phyloP scores from a whole-genome alignment of 2,113 vertebrate species.

The Opisthocomus hoazin region DNA sequence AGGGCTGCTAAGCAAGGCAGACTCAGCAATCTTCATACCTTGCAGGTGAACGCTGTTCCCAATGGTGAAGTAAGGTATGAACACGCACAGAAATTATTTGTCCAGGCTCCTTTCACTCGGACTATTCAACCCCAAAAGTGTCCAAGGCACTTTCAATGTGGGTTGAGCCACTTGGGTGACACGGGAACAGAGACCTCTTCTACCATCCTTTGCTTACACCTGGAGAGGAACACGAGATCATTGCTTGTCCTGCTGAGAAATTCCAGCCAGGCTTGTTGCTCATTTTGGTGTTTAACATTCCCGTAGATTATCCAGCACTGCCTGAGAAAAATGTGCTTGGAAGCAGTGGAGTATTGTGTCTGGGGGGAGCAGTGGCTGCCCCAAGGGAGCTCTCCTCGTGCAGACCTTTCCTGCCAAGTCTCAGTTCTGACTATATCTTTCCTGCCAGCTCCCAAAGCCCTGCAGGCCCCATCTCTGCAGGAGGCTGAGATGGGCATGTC shows the following conservation, averaged over 20 bases:
- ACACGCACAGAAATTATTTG: not conserved
- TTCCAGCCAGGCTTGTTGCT: slow-evolving; percentile 21
- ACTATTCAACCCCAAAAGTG: not conserved
- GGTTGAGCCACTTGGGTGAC: not conserved
- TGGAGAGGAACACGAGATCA: not conserved
- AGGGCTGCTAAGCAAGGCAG: not conserved
- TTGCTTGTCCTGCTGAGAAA: not conserved
- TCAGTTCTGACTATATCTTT: not conserved
- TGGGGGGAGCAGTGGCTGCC: slow-evolving; percentile 40
- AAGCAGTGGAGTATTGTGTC: slow-evolving; percentile 45
- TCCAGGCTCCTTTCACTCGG: not conserved
- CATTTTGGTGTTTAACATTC: slow-evolving; percentile 60
- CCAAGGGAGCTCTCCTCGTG: slow-evolving; percentile 31
- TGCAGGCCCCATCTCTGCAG: not conserved
- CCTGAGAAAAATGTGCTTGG: slow-evolving; percentile 61
- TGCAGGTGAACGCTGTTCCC: not conserved
- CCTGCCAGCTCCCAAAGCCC: slow-evolving; percentile 15
- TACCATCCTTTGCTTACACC: not conserved
- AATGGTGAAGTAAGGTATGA: not conserved
- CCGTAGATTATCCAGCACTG: slow-evolving; percentile 37
- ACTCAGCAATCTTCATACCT: not conserved
- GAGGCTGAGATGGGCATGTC: not conserved
- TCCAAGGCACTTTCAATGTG: not conserved
- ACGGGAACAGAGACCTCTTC: not conserved
- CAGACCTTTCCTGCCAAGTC: slow-evolving; percentile 48